A percentile compares a stretch with the other conserved stretches of the same genome.
These are phyloP conservation scores for Trachymyrmex septentrionalis DNA, from an alignment of 1,140 invertebrate species.

Conservation along the genomic window DNA sequence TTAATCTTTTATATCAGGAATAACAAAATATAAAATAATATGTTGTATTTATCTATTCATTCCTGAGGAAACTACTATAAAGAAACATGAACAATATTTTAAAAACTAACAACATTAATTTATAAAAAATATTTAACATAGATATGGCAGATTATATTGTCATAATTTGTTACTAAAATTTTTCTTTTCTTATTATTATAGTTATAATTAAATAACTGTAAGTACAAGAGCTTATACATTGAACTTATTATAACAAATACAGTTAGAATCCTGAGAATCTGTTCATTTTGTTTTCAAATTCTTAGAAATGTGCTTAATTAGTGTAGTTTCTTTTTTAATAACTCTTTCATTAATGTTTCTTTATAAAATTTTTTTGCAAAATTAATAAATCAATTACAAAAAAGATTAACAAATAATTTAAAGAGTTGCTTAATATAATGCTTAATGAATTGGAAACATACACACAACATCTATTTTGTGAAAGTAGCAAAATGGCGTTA, in stretches of 20 bases:
- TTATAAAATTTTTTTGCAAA: neutral
- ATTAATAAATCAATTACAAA: neutral
- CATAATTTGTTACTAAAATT: conserved; percentile 8
- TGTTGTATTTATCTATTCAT: neutral
- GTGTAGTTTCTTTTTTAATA: neutral
- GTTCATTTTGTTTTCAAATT: neutral
- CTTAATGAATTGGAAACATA: neutral
- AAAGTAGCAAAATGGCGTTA: neutral
- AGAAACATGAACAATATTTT: neutral
- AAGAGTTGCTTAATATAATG: neutral
- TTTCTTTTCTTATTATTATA: neutral
- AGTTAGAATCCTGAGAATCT: neutral
- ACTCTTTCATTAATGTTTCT: neutral
- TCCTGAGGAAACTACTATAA: neutral
- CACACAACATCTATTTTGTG: neutral
- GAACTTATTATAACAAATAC: neutral
- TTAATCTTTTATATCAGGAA: conserved; percentile 14
- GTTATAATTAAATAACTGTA: neutral
- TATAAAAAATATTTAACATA: neutral
- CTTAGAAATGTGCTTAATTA: neutral
- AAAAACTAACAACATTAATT: neutral
- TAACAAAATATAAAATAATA: conserved; percentile 16
- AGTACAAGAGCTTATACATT: too few species aligned
- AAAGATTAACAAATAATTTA: neutral
- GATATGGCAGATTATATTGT: neutral